Conservation (phyloP, 2,113 vertebrate genomes). For the Caranx melampygus region DNA sequence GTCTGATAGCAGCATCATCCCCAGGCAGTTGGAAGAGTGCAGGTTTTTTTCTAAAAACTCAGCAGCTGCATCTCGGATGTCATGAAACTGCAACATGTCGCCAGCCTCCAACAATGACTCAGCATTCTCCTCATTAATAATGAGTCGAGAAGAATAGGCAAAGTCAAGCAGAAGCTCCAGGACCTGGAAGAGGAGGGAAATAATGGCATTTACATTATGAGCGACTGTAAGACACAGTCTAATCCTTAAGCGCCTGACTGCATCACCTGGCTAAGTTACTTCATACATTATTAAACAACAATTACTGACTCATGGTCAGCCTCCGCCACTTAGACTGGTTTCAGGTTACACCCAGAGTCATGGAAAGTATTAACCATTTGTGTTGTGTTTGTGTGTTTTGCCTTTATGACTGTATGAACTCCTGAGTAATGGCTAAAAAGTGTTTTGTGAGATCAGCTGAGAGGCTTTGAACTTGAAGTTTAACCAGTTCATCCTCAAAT, state of each 20-base stretch:
- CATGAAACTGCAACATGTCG: slow-evolving; percentile 97
- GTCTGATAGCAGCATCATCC: slow-evolving; percentile 94
- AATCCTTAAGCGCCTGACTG: not conserved
- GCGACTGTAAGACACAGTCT: no score
- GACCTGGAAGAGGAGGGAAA: slow-evolving; percentile 69
- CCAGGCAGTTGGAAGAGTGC: slow-evolving; percentile 92
- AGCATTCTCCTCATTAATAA: slow-evolving; percentile 94
- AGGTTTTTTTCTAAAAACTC: slow-evolving; percentile 96
- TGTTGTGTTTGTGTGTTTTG: no score
- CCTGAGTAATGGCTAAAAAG: no score
- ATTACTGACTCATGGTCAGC: no score
- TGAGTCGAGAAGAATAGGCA: slow-evolving; percentile 93
- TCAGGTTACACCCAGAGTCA: no score
- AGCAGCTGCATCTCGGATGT: slow-evolving; percentile 91
- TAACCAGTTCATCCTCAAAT: no score
- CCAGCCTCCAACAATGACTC: slow-evolving; percentile 94
- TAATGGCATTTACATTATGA: not conserved
- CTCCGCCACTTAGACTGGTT: no score
- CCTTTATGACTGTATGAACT: no score
- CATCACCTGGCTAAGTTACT: not conserved
- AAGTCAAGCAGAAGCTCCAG: slow-evolving; percentile 95
- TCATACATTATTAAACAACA: no score
- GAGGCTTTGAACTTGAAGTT: no score
- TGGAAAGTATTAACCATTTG: no score
- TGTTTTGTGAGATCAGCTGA: no score